These are phyloP conservation scores for Temnothorax rugatulus DNA, from an alignment of 2,888 invertebrate species.

Conservation along the genomic window DNA sequence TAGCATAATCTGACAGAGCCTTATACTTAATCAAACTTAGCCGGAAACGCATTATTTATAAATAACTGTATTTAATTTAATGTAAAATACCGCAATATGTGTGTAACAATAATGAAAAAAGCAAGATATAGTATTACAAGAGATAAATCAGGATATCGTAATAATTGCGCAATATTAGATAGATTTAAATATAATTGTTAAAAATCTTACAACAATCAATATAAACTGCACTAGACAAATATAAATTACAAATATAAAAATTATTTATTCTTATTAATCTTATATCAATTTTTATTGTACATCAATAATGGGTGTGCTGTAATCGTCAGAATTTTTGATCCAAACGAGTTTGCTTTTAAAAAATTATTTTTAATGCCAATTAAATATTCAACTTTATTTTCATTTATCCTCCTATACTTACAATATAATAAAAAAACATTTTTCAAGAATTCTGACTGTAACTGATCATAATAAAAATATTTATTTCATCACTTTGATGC, in stretches of 20 bases:
- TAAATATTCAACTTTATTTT: background rate
- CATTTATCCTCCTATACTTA: background rate
- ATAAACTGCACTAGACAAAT: constrained; percentile 40
- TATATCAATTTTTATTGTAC: constrained; percentile 49
- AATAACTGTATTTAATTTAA: constrained; percentile 65
- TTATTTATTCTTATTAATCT: constrained; percentile 54
- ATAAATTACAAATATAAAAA: constrained; percentile 60
- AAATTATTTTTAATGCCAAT: background rate
- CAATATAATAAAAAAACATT: background rate
- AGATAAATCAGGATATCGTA: constrained; percentile 42
- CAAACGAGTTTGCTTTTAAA: background rate
- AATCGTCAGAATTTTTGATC: constrained; percentile 75
- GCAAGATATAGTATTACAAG: constrained; percentile 65
- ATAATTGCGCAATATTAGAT: constrained; percentile 61
- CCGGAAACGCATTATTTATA: constrained; percentile 63
- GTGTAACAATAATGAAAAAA: constrained; percentile 56
- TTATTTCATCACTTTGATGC: constrained; percentile 33
- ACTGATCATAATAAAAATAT: constrained; percentile 34
- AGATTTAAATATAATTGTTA: constrained; percentile 52
- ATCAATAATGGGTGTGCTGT: constrained; percentile 66
- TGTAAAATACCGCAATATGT: constrained; percentile 64
- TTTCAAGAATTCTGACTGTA: constrained; percentile 75
- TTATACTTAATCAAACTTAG: constrained; percentile 79
- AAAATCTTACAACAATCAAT: constrained; percentile 61
- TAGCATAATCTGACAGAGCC: constrained; percentile 77